These are phyloP conservation scores for Ennomos quercinarius DNA, from an alignment of 2,888 invertebrate genomes.

Conservation along the genomic window DNA sequence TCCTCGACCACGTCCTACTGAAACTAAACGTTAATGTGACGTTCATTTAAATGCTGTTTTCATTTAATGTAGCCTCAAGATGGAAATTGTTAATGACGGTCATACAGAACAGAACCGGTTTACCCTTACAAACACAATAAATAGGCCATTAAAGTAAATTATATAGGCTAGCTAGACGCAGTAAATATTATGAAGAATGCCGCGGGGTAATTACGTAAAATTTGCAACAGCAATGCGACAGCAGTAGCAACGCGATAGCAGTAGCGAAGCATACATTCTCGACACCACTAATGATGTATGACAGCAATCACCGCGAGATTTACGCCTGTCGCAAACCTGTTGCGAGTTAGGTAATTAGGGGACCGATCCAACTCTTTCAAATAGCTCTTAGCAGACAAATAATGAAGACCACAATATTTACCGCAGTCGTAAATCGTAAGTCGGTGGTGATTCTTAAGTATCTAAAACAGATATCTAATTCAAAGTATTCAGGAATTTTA, in stretches of 20 bases:
- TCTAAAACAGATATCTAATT: background rate
- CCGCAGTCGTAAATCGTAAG: background rate
- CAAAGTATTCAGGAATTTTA: background rate
- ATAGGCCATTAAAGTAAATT: conserved; percentile 20
- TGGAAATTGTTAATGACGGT: conserved; percentile 11
- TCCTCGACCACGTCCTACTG: conserved; percentile 27
- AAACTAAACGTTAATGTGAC: conserved; percentile 20
- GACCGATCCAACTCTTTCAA: no score
- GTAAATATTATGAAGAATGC: conserved; percentile 14
- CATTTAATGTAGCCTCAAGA: conserved; percentile 10
- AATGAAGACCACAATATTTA: conserved; percentile 18
- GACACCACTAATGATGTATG: no score
- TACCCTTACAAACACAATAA: conserved; percentile 5
- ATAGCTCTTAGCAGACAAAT: conserved; percentile 6
- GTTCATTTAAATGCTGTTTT: conserved; percentile 6
- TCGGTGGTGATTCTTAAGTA: background rate
- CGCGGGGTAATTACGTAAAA: no score
- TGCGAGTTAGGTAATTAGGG: no score
- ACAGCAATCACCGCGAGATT: no score
- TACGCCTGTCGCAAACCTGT: no score
- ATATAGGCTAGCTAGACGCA: background rate
- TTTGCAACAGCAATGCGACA: no score
- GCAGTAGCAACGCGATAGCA: no score
- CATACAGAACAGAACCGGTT: conserved; percentile 6
- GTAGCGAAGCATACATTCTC: no score